Conservation (phyloP, 2,797 vertebrate genomes). For the Crax fasciolata region DNA sequence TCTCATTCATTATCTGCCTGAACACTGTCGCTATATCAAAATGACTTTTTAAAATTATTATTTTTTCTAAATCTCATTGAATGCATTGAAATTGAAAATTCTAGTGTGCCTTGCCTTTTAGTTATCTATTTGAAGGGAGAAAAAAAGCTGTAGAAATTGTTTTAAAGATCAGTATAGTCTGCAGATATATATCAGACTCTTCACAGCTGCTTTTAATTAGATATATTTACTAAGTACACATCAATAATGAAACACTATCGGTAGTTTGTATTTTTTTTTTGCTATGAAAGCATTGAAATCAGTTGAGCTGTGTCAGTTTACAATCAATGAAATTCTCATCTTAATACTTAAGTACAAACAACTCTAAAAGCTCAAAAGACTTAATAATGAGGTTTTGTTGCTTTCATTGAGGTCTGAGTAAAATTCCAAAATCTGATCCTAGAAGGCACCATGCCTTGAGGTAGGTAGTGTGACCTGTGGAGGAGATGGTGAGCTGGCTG, state of each 20-base stretch:
- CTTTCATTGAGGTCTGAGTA: neutral
- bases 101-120: neutral
- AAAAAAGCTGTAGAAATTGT: neutral
- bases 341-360: neutral
- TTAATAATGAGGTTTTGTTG: neutral
- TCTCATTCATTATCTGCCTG: neutral
- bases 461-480: neutral
- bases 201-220: neutral
- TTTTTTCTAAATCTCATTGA: neutral
- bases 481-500: neutral
- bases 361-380: neutral
- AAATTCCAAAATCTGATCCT: neutral
- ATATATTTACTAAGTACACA: neutral
- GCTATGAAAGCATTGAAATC: neutral
- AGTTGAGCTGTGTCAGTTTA: neutral
- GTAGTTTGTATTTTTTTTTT: neutral
- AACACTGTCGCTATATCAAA: neutral
- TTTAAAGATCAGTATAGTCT: neutral
- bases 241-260: neutral
- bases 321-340: neutral
- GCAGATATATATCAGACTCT: neutral
- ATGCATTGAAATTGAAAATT: neutral
- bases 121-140: neutral
- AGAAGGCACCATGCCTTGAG: neutral
- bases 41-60: rapidly evolving